Evolutionary conservation across 2,888 invertebrate genomes (phyloP).

Genomic region (Plebejus argus): DNA sequence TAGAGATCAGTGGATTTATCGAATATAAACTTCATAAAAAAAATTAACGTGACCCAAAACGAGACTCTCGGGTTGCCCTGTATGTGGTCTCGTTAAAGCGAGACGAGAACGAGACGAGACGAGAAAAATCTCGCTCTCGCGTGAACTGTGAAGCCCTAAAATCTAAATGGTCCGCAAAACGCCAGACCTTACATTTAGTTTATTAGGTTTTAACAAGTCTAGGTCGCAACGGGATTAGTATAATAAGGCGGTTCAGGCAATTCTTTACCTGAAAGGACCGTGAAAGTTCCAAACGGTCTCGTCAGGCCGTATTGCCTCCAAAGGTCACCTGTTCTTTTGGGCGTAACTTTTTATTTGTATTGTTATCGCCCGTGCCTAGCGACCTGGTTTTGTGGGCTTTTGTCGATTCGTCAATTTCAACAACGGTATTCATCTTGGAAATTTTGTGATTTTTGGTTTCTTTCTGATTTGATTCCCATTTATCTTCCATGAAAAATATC

Average conservation of each 20-base stretch:
- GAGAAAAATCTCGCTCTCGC: no score
- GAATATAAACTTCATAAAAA: no score
- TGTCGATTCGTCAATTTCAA: background rate
- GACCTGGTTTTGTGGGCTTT: background rate
- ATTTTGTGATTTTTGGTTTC: background rate
- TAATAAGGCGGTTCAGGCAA: slow-evolving; percentile 9
- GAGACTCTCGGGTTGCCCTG: no score
- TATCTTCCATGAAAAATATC: no score
- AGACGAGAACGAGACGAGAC: no score
- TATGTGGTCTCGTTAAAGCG: no score
- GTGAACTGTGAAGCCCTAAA: no score
- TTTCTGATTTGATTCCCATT: background rate
- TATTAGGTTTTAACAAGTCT: slow-evolving; percentile 7
- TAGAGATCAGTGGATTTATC: no score
- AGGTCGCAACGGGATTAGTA: background rate
- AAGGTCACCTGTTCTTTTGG: slow-evolving; percentile 18
- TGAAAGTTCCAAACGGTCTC: slow-evolving; percentile 21
- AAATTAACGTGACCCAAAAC: no score
- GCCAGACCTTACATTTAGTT: background rate
- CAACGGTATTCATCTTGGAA: background rate
- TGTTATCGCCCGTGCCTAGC: slow-evolving; percentile 2
- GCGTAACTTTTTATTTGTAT: slow-evolving; percentile 12
- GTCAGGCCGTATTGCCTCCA: background rate
- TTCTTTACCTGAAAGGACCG: slow-evolving; percentile 1
- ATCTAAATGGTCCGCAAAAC: background rate